Conservation (phyloP, 92 coral and sea anemone species). For the Blastomussa wellsi region DNA sequence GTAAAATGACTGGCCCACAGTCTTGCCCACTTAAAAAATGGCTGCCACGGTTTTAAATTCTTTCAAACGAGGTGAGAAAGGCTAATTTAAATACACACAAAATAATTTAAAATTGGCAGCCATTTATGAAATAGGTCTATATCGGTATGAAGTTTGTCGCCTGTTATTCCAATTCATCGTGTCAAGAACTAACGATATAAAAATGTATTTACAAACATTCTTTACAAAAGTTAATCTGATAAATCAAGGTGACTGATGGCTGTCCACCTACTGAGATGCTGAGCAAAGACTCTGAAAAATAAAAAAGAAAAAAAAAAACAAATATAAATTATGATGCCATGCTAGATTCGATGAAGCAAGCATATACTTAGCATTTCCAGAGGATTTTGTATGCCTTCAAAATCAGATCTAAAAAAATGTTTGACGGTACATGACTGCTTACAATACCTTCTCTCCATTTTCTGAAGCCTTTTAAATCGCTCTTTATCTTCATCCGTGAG, state of each 20-base stretch:
- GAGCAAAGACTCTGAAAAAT: conserved; percentile 65
- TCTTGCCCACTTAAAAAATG: too few species aligned
- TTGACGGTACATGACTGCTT: neutral
- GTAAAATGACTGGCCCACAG: too few species aligned
- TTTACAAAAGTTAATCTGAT: conserved; percentile 4
- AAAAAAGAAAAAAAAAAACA: neutral
- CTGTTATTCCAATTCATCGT: neutral
- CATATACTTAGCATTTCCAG: too few species aligned
- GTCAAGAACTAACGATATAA: neutral
- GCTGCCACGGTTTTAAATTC: too few species aligned
- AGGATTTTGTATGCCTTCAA: neutral
- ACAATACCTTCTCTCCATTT: conserved; percentile 76
- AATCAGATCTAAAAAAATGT: neutral
- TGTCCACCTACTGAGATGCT: conserved; percentile 63
- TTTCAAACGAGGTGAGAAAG: too few species aligned
- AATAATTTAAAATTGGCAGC: too few species aligned
- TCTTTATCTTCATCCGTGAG: conserved; percentile 54
- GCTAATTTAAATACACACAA: too few species aligned
- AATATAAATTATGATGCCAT: neutral
- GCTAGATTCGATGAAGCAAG: neutral
- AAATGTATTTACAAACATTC: neutral
- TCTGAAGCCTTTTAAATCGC: conserved; percentile 55
- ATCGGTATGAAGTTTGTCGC: neutral
- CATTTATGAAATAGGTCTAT: too few species aligned
- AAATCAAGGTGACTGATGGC: conserved; percentile 51